Conservation (phyloP, 2,888 invertebrate species). For the Pogonocherus hispidulus region DNA sequence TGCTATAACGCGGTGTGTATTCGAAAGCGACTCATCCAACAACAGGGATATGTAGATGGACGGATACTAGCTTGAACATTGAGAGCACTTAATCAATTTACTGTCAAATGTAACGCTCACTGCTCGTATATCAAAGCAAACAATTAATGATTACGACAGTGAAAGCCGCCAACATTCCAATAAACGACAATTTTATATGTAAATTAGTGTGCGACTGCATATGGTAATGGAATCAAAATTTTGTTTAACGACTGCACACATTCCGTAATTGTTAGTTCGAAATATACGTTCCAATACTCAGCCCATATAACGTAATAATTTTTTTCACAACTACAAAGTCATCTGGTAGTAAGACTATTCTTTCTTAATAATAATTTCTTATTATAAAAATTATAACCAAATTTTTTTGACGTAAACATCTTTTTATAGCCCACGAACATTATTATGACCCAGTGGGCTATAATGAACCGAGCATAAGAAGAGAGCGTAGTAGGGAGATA, state of each 20-base stretch:
- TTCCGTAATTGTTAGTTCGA: neutral
- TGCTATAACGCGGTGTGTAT: constrained; percentile 20
- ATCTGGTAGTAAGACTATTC: no score
- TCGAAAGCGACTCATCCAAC: constrained; percentile 20
- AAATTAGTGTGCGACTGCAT: constrained; percentile 47
- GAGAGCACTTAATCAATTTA: constrained; percentile 62
- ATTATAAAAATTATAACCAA: no score
- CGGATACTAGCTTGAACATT: constrained; percentile 24
- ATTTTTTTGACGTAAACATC: no score
- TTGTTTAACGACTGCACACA: neutral
- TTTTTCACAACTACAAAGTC: no score
- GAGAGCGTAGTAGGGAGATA: no score
- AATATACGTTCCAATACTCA: neutral
- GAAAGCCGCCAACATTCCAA: constrained; percentile 55
- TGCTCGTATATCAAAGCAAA: constrained; percentile 62
- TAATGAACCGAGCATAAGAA: no score
- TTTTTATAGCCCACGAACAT: no score
- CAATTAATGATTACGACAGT: constrained; percentile 62
- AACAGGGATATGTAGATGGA: constrained; percentile 28
- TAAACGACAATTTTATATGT: constrained; percentile 59
- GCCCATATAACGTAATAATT: neutral
- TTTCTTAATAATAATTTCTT: no score
- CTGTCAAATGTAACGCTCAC: constrained; percentile 61
- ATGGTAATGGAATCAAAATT: neutral
- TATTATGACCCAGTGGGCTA: no score